Conservation (phyloP, 2,888 invertebrate genomes). For the Calameuta idolon region DNA sequence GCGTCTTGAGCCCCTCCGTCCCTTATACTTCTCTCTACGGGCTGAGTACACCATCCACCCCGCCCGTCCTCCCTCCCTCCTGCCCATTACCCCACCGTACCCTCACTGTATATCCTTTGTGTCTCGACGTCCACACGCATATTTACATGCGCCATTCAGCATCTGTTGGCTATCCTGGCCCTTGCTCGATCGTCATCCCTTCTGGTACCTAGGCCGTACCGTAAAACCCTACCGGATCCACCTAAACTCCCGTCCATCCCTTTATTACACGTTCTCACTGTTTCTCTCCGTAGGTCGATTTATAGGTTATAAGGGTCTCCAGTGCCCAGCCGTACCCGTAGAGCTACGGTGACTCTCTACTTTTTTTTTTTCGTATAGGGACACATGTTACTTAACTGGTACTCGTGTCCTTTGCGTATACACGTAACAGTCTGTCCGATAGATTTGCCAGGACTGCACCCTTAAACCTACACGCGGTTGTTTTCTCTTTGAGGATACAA, state of each 20-base stretch:
- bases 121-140: conserved; percentile 40
- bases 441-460: neutral
- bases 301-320: neutral
- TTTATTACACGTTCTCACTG: neutral
- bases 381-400: too few species aligned
- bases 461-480: neutral
- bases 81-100: neutral
- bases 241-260: neutral
- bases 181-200: neutral
- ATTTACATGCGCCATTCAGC: conserved; percentile 45
- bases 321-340: neutral
- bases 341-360: neutral
- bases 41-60: neutral
- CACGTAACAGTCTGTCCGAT: neutral
- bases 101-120: conserved; percentile 34
- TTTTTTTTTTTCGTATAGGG: neutral
- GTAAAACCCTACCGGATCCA: neutral
- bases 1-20: conserved; percentile 7
- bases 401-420: neutral
- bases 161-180: conserved; percentile 28
- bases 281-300: conserved; percentile 1
- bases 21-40: neutral
- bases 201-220: neutral
- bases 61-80: neutral
- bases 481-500: conserved; percentile 10